phyloP scores from a whole-genome alignment of 2,888 invertebrate genomes.

The Cryptocephalus primarius region DNA sequence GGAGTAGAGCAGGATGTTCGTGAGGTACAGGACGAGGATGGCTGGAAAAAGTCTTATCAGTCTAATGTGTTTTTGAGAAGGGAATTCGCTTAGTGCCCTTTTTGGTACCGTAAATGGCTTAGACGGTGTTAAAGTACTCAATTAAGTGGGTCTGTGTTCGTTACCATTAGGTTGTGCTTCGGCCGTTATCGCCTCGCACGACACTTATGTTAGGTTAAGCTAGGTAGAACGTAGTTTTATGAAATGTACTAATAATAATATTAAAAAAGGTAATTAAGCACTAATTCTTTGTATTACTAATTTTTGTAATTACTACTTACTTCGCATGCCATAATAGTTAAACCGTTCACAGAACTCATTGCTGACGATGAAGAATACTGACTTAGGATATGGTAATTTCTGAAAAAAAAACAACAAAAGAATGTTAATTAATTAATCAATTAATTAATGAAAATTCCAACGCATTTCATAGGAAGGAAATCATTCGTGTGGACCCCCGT shows the following conservation, averaged over 20 bases:
- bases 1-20: conserved; percentile 60
- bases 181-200: no score
- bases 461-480: no score
- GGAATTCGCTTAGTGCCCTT: no score
- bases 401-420: conserved; percentile 42
- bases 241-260: not conserved
- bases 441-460: no score
- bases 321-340: conserved; percentile 93
- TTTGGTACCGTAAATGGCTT: no score
- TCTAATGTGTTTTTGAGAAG: conserved; percentile 1
- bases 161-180: no score
- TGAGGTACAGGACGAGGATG: conserved; percentile 82
- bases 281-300: not conserved
- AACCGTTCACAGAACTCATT: conserved; percentile 99
- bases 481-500: no score
- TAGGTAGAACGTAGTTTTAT: not conserved
- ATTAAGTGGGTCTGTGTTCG: not conserved
- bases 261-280: not conserved
- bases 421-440: no score
- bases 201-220: no score
- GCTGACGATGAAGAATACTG: conserved; percentile 85
- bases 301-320: conserved; percentile 44
- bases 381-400: conserved; percentile 70
- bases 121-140: not conserved
- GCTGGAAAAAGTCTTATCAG: conserved; percentile 57